Conservation (phyloP, 2,113 vertebrate genomes). For the Tinamus guttatus region DNA sequence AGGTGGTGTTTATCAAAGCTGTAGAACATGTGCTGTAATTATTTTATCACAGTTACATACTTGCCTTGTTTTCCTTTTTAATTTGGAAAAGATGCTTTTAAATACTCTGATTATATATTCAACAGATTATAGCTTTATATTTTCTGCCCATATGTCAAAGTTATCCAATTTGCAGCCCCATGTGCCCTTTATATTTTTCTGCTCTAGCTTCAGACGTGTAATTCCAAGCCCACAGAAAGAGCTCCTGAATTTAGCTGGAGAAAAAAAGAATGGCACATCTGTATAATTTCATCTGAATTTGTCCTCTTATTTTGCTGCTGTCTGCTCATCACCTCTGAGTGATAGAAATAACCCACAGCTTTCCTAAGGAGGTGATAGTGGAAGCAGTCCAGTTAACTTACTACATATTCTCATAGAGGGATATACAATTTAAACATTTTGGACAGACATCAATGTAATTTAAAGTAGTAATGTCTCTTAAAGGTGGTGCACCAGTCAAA, state of each 20-base stretch:
- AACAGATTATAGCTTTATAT: slow-evolving; percentile 37
- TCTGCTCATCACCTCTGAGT: slow-evolving; percentile 54
- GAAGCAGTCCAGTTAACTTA: slow-evolving; percentile 29
- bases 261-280: neutral
- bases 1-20: neutral
- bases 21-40: neutral
- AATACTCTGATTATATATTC: slow-evolving; percentile 25
- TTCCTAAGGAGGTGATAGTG: slow-evolving; percentile 31
- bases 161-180: neutral
- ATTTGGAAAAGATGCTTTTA: slow-evolving; percentile 64
- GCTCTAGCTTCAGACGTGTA: slow-evolving; percentile 6
- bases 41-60: neutral
- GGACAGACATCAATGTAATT: neutral
- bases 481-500: neutral
- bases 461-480: neutral
- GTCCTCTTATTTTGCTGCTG: slow-evolving; percentile 35
- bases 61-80: slow-evolving; percentile 22
- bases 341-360: slow-evolving; percentile 52
- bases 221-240: slow-evolving; percentile 16
- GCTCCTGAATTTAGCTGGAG: slow-evolving; percentile 5
- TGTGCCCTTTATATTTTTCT: slow-evolving; percentile 29
- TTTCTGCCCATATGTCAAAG: slow-evolving; percentile 8
- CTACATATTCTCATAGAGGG: neutral
- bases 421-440: neutral
- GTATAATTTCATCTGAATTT: slow-evolving; percentile 32